phyloP scores from a whole-genome alignment of 2,797 vertebrate species.

The Gobio occitaniae region DNA sequence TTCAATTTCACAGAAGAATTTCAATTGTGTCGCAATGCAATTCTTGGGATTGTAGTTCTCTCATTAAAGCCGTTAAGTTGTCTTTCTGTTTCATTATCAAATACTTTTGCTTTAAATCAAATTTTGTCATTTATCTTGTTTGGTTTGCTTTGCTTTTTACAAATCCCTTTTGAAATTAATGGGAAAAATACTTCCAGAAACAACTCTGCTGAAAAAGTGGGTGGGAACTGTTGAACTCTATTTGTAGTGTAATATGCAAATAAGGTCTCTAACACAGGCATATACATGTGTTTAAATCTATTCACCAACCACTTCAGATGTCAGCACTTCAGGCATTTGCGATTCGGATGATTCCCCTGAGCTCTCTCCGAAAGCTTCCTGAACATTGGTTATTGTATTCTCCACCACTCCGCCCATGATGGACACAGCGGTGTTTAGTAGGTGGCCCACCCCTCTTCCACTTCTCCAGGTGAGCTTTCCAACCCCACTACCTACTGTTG shows the following conservation, averaged over 20 bases:
- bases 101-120: not conserved
- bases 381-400: constrained; percentile 55
- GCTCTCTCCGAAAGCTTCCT: constrained; percentile 62
- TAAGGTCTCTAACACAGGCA: constrained; percentile 1
- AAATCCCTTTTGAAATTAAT: not conserved
- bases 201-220: not conserved
- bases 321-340: not conserved
- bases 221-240: not conserved
- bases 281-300: not conserved
- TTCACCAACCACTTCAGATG: constrained; percentile 31
- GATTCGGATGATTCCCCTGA: not conserved
- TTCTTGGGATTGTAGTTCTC: not conserved
- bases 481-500: constrained; percentile 71
- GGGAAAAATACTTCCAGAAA: not conserved
- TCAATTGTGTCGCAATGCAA: not conserved
- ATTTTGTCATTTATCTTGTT: not conserved
- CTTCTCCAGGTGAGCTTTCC: constrained; percentile 70
- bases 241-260: constrained; percentile 27
- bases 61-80: not conserved
- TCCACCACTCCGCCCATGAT: constrained; percentile 64
- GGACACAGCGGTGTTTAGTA: constrained; percentile 55
- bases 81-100: not conserved
- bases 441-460: constrained; percentile 66
- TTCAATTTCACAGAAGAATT: not conserved
- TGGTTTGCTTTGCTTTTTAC: not conserved